Percentiles rank a stretch among this genome's conserved stretches.
Conservation (phyloP, 2,888 invertebrate genomes). For the Pegoplata infirma region DNA sequence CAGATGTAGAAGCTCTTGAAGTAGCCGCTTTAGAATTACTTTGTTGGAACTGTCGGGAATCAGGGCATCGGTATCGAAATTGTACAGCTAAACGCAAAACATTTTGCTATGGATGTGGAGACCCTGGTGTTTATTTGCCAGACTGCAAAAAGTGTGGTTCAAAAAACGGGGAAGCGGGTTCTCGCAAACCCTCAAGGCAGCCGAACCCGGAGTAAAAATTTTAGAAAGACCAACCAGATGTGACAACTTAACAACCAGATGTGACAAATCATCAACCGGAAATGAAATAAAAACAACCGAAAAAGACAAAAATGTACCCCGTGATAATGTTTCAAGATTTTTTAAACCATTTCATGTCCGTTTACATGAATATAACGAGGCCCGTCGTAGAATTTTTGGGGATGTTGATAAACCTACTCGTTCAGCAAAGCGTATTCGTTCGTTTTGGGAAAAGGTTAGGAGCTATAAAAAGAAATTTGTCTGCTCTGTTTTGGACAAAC, state of each 20-base stretch:
- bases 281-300: too few species aligned
- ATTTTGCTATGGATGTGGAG: constrained; percentile 20
- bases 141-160: constrained; percentile 14
- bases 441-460: not conserved
- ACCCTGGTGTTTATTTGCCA: not conserved
- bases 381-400: not conserved
- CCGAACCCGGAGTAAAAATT: too few species aligned
- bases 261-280: too few species aligned
- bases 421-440: not conserved
- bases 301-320: too few species aligned
- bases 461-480: not conserved
- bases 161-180: not conserved
- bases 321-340: too few species aligned
- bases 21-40: not conserved
- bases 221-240: too few species aligned
- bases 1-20: not conserved
- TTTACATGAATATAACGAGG: not conserved
- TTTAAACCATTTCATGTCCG: not conserved
- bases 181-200: too few species aligned
- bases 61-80: constrained; percentile 19
- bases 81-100: not conserved
- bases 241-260: too few species aligned
- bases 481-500: not conserved
- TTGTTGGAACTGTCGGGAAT: constrained; percentile 24
- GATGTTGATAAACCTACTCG: not conserved